Evolutionary conservation across 2,797 vertebrate genomes (phyloP).

Genomic region (Anisognathus igniventris): DNA sequence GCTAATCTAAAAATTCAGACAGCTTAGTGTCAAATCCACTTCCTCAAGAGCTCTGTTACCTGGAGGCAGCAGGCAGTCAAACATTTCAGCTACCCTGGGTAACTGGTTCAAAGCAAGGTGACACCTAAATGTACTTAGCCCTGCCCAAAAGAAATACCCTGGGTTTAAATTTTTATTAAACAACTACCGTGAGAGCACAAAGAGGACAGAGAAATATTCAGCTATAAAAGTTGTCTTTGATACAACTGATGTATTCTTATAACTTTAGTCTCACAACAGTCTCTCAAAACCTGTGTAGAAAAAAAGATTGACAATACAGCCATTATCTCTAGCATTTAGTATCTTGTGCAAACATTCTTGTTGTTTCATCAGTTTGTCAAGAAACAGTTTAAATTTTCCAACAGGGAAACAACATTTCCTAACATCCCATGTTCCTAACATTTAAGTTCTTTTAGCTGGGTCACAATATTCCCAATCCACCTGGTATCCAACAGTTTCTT

Average conservation of each 20-base stretch:
- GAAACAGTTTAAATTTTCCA: not conserved
- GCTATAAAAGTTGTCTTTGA: conserved; percentile 13
- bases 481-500: not conserved
- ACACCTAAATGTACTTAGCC: not conserved
- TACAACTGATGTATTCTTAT: not conserved
- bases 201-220: not conserved
- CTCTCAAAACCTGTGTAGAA: not conserved
- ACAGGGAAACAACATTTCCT: not conserved
- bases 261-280: not conserved
- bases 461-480: not conserved
- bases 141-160: not conserved
- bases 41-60: not conserved
- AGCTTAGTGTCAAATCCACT: not conserved
- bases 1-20: not conserved
- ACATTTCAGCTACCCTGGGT: not conserved
- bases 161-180: not conserved
- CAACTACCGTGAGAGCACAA: not conserved
- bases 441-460: not conserved
- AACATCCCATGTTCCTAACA: not conserved
- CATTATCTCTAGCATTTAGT: not conserved
- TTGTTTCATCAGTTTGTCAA: not conserved
- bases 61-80: not conserved
- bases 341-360: not conserved
- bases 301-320: not conserved
- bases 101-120: not conserved